Base-by-base conservation (phyloP, 2,888 invertebrate genomes). In the Amblyteles armatorius region DNA sequence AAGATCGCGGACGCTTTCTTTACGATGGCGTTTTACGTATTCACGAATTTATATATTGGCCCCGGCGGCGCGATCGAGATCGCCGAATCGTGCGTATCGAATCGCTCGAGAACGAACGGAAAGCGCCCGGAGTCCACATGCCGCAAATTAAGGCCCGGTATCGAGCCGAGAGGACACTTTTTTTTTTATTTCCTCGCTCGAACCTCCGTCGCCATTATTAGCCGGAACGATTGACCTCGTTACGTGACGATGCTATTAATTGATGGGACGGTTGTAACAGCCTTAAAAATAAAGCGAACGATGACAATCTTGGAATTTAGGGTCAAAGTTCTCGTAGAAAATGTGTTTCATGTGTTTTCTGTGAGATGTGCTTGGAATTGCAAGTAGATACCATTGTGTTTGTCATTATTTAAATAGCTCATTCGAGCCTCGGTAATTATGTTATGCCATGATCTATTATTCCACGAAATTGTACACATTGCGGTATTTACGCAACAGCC, bases 211-310 rank as follows among this genome's bases (percentile, higher is more conserved):
- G 71, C 55, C 65, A 80, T 83, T 71, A 83, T 69, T 26, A 65
- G 63, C 60, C 65, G 69, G 63, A 77, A 84, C 80, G 82, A 85
- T 85, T 83, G 79, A 87, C 81, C 81, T 71, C 79, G 78, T 79
- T 85, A 85, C 84, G 79, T 82, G 84, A 71, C 19, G 65, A 13
- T 63, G 71, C 44, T 85, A 80, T 82, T 85, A 72, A 77, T 83
- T 72, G 11, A 26, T 13, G n/a, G 0, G 68, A 78, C 71, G 26
- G n/a, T 48, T 11, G n/a, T 22, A 50, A 52, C 71, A 81, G n/a
- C 60, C 22, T 33, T 19, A 22, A 52, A 19, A 60, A 68, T 60
- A 69, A 33, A 36, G 11, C 22, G 9, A 63, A 29, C 19, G 40
- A 36, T 52, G 40, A 48, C 33, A 60, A 33, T 68, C 22, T 65